phyloP scores from a whole-genome alignment of 2,888 invertebrate genomes.

The Aleiodes testaceus region DNA sequence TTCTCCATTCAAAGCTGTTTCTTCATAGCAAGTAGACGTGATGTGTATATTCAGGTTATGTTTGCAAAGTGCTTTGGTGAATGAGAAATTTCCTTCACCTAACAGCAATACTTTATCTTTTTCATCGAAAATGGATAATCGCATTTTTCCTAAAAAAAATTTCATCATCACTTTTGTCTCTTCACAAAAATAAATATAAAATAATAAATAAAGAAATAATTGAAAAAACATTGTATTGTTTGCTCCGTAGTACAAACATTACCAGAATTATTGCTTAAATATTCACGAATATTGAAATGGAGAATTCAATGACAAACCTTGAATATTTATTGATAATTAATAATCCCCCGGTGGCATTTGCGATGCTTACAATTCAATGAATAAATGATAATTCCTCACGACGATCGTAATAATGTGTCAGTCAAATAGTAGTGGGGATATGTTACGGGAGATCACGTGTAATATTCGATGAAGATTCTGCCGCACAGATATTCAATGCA shows the following conservation, averaged over 20 bases:
- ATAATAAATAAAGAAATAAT: background rate
- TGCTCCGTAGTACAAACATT: background rate
- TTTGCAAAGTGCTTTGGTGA: conserved; percentile 70
- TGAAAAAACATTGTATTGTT: background rate
- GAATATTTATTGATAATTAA: background rate
- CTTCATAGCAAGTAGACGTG: conserved; percentile 72
- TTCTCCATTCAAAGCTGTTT: conserved; percentile 59
- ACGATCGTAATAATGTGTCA: background rate
- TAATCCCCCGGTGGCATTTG: no score
- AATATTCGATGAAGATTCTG: background rate
- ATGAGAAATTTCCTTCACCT: conserved; percentile 77
- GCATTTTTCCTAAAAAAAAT: conserved; percentile 57
- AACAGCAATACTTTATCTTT: conserved; percentile 71
- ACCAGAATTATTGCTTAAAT: background rate
- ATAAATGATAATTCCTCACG: no score
- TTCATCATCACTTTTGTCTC: background rate
- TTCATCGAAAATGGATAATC: conserved; percentile 58
- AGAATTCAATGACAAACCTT: conserved; percentile 17
- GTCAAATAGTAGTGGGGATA: background rate
- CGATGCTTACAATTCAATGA: no score
- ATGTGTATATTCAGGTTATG: conserved; percentile 62
- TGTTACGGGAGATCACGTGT: background rate
- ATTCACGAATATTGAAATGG: background rate
- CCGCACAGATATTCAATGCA: background rate
- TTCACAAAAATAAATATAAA: background rate